Evolutionary conservation across 2,113 vertebrate species (phyloP), one percentile per base, ranked within the genome.

Genomic region (Castor canadensis): DNA sequence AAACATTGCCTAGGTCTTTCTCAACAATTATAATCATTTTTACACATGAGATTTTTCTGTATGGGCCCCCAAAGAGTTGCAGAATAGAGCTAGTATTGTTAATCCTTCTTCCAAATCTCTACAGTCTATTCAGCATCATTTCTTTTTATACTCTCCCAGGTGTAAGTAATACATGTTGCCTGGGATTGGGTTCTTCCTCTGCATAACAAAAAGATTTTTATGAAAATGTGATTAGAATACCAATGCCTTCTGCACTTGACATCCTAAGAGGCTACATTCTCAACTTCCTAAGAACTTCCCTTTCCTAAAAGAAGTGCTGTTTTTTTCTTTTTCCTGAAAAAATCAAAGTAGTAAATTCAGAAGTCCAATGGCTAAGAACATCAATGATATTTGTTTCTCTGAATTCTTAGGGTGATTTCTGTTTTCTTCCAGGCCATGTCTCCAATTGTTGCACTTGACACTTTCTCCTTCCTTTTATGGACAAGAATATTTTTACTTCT

Each of bases 191-290:
- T 73, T 62, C 90, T 93, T 93, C 80, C 47, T 90, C 94, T 96
- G 45, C 82, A 93, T 89, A 96, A 92, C 85, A 95, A 91, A 95
- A 91, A 95, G 47, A 88, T 67, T 95, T 96, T 80, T 90, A 94
- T 79, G 73, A 95, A 95, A 92, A 89, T 94, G 71, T 93, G 91
- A 95, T 79, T 79, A 54, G 85, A 87, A 83, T 91, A 76, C 69
- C 71, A 92, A 93, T 66, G 69, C 6, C 54, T 95, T 72, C 35
- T 13, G 5, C n/a, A 83, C 17, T 95, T 82, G n/a, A 66, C 26
- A 91, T 72, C 24, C 77, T 96, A 87, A 93, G 35, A 32, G 71
- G 5, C 54, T 64, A 38, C 66, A 72, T 84, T 58, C 66, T 49
- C 87, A 54, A 84, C 40, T 77, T 85, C 69, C 69, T 95, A 85